Base-by-base conservation (phyloP, 1,140 invertebrate genomes). In the Papilio polytes region DNA sequence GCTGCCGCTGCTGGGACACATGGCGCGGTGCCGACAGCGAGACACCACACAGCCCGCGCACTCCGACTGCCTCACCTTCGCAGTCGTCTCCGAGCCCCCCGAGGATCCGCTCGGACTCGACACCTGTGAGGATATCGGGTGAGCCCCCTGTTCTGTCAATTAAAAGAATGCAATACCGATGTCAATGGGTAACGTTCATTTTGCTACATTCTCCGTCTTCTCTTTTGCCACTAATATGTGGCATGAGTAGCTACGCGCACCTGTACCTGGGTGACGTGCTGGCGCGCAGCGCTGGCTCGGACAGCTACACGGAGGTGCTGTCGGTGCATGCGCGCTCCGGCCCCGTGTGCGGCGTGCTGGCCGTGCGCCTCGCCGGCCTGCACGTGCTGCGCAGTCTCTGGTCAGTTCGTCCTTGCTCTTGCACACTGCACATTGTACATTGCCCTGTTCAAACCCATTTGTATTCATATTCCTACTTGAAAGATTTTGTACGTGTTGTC, bases 41-140 rank as follows among this genome's bases (percentile, higher is more conserved):
- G 70, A 20, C 73, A 53, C 41, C 46, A 36, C 56, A 10, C 13
- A 36, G 1, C 13, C 36, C 3, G 26, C 81, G 53, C 56, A 81
- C 10, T 81, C 74, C 6, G 86, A 89, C 74, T 88, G 88, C 74
- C 78, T 89, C 44, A 78, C 86, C 7, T 90, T 90, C 80, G 81
- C 83, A 22, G 84, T 89, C 8, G 78, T 91, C 84, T 89, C 88
- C 56, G 89, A 91, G 63, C 89, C 89, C 7, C 79, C 82, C 13
- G 89, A 91, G 20, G 89, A 91, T 56, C 88, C 88, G 1, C 83
- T 91, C 0, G 87, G 88, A 0, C n/a, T 89, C 20, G 83, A 86
- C 26, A 82, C 63, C 20, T 91, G 89, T 63, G 86, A 88, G 59
- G 89, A 91, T 80, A 80, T 89, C n/a, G 88, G 88, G 88, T 89